Evolutionary conservation across 2,797 vertebrate genomes (phyloP), one percentile per base, ranked within the genome.

Genomic region (Acanthis flammea): DNA sequence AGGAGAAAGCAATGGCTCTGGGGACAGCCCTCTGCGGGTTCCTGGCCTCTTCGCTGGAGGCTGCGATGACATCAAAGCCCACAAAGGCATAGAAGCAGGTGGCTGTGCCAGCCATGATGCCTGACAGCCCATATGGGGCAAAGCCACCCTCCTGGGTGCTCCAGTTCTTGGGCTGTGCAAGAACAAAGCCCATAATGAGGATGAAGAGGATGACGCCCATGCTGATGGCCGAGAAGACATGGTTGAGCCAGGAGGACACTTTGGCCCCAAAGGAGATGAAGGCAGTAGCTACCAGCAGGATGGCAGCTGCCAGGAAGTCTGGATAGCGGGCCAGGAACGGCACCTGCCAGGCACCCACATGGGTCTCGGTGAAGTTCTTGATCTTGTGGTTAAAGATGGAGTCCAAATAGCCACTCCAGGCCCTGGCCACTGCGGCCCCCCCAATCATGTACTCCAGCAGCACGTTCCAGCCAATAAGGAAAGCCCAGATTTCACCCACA

Each of bases 401-500:
- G 91, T 99, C 99, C 95, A 99, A 97, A 91, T 99, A 99, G 86
- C 99, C 99, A 1, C 99, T 99, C 99, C 99, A 99, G 19, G 99
- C 99, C 8, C 99, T 98, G 33, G 99, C 99, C 77, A 99, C 99
- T 0, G 99, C 99, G 0, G 99, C 99, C 0, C 99, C 99, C 0
- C 99, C 99, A 0, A 99, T 99, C 98, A 99, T 99, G 92, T 99
- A 99, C 97, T 99, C 99, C 82, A 99, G 97, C 81, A 99, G 98
- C 67, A 99, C 98, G 0, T 99, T 99, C 99, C 99, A 99, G 73
- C 99, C 99, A 2, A 99, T 99, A 61, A 99, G 98, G 93, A 99
- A 99, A 72, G 99, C 99, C 99, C 99, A 99, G 67, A 99, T 95
- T 95, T 99, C 99, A 1, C 99, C 99, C 90, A 99, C 98, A 0